Base-by-base conservation (phyloP, 2,888 invertebrate genomes). In the Psococerastis gibbosa region DNA sequence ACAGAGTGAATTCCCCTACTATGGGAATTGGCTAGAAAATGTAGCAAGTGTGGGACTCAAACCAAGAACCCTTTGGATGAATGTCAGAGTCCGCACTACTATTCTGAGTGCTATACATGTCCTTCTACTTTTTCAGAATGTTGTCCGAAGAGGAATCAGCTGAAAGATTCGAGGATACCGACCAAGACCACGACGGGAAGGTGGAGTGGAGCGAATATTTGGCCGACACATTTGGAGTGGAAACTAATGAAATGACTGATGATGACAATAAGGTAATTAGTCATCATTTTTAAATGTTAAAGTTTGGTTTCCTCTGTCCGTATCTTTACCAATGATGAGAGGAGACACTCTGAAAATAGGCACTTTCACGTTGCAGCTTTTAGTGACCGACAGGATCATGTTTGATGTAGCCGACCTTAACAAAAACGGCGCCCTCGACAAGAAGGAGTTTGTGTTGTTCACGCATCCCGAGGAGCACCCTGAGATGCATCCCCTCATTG, bases 391-490 rank as follows among this genome's bases (percentile, higher is more conserved):
- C 60, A 78, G 79, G 58, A 68, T 70, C 44, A 79, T 92, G 67
- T 98, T 94, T 66, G 61, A 70, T 42, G 75, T 75, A 2, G 91
- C 95, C 0, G 97, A 98, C 66, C 55, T 62, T 11, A 74, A 95
- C 59, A 69, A 73, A 15, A 89, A 98, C 61, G 82, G 79, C 1
- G 60, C 66, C 23, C 66, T 98, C 42, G 71, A 77, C 53, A 55
- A 68, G 2, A 65, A 71, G 2, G 97, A 98, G 61, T 94, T 87
- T 64, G 67, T 80, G 50, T 73, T 81, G 17, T 97, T 95, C 62
- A 77, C 83, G 35, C 89, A 88, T 60, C 97, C 98, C 0, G 92
- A 94, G 63, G 92, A 95, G 60, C 81, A 85, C 60, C 76, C 76
- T 22, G 70, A 73, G 55, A 95, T 97, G 95, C 67, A 82, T 50